phyloP scores from a whole-genome alignment of 1,140 invertebrate genomes.

The Anoplophora glabripennis region DNA sequence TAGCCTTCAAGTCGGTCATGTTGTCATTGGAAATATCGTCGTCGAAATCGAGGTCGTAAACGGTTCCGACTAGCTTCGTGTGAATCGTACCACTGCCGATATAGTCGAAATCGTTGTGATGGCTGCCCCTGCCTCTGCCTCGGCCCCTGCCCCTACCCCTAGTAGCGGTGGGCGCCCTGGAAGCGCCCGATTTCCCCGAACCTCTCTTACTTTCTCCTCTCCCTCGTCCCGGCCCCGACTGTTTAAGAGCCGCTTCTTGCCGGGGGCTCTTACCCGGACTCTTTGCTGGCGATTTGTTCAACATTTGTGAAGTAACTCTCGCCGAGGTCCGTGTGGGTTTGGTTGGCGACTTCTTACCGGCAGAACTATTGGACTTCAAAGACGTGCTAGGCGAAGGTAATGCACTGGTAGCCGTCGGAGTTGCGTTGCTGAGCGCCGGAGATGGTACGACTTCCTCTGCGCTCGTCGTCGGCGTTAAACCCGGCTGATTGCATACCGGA shows the following conservation, averaged over 20 bases:
- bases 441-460: slow-evolving; percentile 25
- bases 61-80: slow-evolving; percentile 78
- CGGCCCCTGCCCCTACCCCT: slow-evolving; percentile 70
- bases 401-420: slow-evolving; percentile 13
- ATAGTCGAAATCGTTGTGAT: slow-evolving; percentile 46
- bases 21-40: slow-evolving; percentile 75
- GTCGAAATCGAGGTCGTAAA: slow-evolving; percentile 83
- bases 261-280: slow-evolving; percentile 74
- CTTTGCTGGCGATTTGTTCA: slow-evolving; percentile 66
- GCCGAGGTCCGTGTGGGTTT: slow-evolving; percentile 64
- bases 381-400: slow-evolving; percentile 45
- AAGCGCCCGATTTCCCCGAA: slow-evolving; percentile 52
- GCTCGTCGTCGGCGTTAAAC: slow-evolving; percentile 8
- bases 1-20: slow-evolving; percentile 74
- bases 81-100: slow-evolving; percentile 59
- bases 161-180: slow-evolving; percentile 56
- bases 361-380: slow-evolving; percentile 39
- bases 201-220: slow-evolving; percentile 32
- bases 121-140: slow-evolving; percentile 50
- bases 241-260: slow-evolving; percentile 31
- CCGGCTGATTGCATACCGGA: slow-evolving; percentile 37
- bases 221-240: slow-evolving; percentile 28
- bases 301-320: slow-evolving; percentile 57
- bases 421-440: slow-evolving; percentile 12
- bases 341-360: slow-evolving; percentile 62